Evolutionary conservation across 2,797 vertebrate species (phyloP).

Genomic region (Fratercula arctica): DNA sequence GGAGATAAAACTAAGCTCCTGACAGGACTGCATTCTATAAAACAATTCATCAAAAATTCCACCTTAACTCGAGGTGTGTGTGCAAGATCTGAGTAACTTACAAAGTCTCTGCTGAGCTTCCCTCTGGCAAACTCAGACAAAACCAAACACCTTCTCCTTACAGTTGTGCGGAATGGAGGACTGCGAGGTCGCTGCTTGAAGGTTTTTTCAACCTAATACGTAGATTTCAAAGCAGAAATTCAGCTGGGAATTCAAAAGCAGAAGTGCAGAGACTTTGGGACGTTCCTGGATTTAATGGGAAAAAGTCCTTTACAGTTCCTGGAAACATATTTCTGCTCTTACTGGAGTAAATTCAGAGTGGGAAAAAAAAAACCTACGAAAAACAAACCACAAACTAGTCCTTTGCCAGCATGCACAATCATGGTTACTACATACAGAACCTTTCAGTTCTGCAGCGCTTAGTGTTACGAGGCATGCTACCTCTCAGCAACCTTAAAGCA

Average conservation of each 20-base stretch:
- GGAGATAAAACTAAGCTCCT: neutral
- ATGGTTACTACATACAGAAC: neutral
- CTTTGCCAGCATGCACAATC: neutral
- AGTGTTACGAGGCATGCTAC: neutral
- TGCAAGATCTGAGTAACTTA: neutral
- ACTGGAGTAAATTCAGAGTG: neutral
- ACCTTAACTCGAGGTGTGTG: neutral
- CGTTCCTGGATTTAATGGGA: neutral
- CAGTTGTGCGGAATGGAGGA: neutral
- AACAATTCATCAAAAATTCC: neutral
- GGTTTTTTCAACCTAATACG: neutral
- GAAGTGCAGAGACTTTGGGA: neutral
- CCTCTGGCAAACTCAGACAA: neutral
- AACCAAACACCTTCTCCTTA: neutral
- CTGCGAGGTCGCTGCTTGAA: neutral
- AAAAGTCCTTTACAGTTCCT: neutral
- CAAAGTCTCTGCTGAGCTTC: neutral
- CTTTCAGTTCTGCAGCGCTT: neutral
- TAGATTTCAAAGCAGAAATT: neutral
- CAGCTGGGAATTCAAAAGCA: neutral
- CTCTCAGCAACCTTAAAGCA: neutral
- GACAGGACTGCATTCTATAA: neutral
- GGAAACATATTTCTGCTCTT: neutral
- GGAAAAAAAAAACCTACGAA: accelerated
- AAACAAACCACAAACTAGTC: neutral